phyloP scores from a whole-genome alignment of 2,113 vertebrate species.

The Hydropotes inermis region DNA sequence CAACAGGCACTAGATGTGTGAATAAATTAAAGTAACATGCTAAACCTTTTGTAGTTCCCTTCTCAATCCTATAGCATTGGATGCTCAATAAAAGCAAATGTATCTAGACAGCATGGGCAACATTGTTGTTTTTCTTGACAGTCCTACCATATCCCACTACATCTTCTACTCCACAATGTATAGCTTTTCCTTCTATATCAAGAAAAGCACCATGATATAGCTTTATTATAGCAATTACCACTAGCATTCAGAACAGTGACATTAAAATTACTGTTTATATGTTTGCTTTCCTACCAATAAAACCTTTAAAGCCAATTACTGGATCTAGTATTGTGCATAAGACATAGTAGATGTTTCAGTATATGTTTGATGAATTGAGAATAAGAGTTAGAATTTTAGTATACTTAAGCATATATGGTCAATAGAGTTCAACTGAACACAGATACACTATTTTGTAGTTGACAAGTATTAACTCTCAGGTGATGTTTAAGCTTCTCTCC shows the following conservation, averaged over 20 bases:
- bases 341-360: background rate
- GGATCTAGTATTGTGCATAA: background rate
- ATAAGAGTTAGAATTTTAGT: background rate
- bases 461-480: background rate
- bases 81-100: background rate
- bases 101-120: background rate
- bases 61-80: background rate
- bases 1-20: background rate
- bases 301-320: background rate
- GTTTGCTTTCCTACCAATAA: background rate
- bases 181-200: background rate
- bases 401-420: background rate
- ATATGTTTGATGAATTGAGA: conserved; percentile 6
- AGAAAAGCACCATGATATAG: background rate
- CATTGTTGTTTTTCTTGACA: background rate
- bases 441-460: background rate
- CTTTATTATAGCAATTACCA: background rate
- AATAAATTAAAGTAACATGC: background rate
- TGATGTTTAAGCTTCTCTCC: background rate
- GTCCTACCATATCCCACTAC: background rate
- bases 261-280: background rate
- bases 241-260: background rate
- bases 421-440: background rate
- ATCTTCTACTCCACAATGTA: background rate
- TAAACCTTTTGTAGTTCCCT: background rate